Evolutionary conservation across 1,140 invertebrate genomes (phyloP).

Genomic region (Tribolium madens): DNA sequence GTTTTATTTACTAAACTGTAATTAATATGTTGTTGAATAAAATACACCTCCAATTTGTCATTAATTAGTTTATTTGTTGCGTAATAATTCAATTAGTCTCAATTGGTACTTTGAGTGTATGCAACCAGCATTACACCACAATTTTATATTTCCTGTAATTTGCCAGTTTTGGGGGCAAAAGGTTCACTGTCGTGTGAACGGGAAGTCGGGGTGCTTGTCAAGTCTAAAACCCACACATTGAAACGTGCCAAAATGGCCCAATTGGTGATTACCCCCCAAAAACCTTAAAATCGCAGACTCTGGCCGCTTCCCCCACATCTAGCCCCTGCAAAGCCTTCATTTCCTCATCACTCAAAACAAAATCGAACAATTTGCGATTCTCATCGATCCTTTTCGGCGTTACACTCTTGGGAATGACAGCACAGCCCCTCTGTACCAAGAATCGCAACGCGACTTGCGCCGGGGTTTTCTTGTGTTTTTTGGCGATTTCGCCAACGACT

Average conservation of each 20-base stretch:
- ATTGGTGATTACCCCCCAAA: conserved; percentile 5
- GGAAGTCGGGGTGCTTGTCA: conserved; percentile 29
- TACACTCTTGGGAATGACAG: conserved; percentile 75
- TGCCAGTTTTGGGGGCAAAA: too few relatives aligned
- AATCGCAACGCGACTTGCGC: conserved; percentile 74
- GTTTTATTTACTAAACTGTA: background rate
- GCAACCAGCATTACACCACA: too few relatives aligned
- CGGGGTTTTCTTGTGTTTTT: conserved; percentile 70
- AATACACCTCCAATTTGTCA: background rate
- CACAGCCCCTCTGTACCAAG: conserved; percentile 69
- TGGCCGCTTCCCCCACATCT: background rate
- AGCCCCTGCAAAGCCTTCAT: conserved; percentile 61
- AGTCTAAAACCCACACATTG: conserved; percentile 73
- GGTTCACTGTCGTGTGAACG: background rate
- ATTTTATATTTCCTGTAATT: too few relatives aligned
- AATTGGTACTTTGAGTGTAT: too few relatives aligned
- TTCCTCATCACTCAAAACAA: conserved; percentile 64
- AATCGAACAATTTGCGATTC: conserved; percentile 70
- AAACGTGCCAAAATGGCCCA: too few relatives aligned
- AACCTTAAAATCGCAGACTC: conserved; percentile 25
- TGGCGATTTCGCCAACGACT: conserved; percentile 59
- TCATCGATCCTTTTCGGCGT: conserved; percentile 69
- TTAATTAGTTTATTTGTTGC: too few relatives aligned
- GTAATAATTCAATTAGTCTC: too few relatives aligned
- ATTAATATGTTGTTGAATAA: background rate